Percentiles rank a stretch among this genome's conserved stretches.
Conservation (phyloP, 2,888 invertebrate genomes). For the Epistrophe grossulariae region DNA sequence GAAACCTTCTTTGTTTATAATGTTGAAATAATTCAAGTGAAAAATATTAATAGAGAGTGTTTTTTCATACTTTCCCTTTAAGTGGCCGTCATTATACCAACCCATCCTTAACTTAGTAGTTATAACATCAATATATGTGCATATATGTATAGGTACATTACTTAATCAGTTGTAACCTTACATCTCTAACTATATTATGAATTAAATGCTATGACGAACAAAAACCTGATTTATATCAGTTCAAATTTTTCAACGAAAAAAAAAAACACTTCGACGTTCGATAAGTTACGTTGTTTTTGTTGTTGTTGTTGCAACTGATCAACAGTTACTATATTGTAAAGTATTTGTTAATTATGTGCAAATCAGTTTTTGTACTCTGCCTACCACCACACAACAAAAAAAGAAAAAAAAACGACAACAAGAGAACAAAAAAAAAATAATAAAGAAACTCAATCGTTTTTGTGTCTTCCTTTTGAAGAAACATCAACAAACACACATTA, state of each 20-base stretch:
- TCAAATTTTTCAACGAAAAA: neutral
- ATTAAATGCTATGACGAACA: neutral
- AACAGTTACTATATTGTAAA: conserved; percentile 17
- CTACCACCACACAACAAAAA: neutral
- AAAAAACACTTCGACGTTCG: neutral
- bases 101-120: too few species aligned
- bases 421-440: neutral
- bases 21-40: too few species aligned
- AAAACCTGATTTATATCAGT: conserved; percentile 29
- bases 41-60: too few species aligned
- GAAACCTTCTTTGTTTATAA: too few species aligned
- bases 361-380: neutral
- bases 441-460: conserved; percentile 4
- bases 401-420: too few species aligned
- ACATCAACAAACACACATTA: conserved; percentile 4
- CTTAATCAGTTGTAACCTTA: neutral
- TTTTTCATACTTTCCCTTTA: too few species aligned
- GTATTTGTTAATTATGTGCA: conserved; percentile 23
- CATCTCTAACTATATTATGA: neutral
- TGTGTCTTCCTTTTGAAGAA: conserved; percentile 1
- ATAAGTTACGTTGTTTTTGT: conserved; percentile 3
- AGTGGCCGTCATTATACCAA: too few species aligned
- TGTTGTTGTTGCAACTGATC: conserved; percentile 15
- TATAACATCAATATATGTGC: too few species aligned
- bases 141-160: too few species aligned